Percentiles rank a stretch among this genome's conserved stretches.
These are phyloP conservation scores for Dicaeum eximium DNA, from an alignment of 2,113 vertebrate genomes.

Conservation along the genomic window DNA sequence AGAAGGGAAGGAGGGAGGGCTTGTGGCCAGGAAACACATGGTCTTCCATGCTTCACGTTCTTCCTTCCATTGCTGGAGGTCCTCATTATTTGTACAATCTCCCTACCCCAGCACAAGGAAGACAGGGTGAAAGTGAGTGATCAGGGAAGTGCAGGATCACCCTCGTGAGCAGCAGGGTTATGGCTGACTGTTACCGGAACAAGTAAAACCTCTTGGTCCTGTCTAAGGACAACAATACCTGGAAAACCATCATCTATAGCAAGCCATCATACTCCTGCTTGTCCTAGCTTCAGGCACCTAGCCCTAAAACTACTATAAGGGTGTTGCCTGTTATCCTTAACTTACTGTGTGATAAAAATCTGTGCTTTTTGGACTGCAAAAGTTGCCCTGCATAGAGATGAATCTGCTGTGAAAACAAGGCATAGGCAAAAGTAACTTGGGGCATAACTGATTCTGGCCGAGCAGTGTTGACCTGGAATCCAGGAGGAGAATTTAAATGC, in stretches of 20 bases:
- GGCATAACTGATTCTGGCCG: neutral
- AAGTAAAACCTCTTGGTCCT: neutral
- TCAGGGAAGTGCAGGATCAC: neutral
- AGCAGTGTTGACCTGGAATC: neutral
- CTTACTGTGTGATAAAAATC: neutral
- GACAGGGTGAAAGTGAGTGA: neutral
- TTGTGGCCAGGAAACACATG: neutral
- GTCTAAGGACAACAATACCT: neutral
- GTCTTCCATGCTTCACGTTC: neutral
- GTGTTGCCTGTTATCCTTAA: neutral
- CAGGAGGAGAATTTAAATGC: neutral
- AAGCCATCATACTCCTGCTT: neutral
- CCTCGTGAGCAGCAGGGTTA: neutral
- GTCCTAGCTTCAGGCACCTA: neutral
- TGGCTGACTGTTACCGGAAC: neutral
- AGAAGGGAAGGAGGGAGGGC: neutral
- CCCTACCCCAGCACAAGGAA: neutral
- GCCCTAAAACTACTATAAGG: neutral
- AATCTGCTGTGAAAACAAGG: neutral
- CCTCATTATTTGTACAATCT: neutral
- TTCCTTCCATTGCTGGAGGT: neutral
- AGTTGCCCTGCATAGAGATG: neutral
- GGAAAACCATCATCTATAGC: neutral
- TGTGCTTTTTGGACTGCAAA: neutral
- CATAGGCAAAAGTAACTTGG: neutral